Evolutionary conservation across 2,888 invertebrate genomes (phyloP).

Genomic region (Drosophila algonquin): DNA sequence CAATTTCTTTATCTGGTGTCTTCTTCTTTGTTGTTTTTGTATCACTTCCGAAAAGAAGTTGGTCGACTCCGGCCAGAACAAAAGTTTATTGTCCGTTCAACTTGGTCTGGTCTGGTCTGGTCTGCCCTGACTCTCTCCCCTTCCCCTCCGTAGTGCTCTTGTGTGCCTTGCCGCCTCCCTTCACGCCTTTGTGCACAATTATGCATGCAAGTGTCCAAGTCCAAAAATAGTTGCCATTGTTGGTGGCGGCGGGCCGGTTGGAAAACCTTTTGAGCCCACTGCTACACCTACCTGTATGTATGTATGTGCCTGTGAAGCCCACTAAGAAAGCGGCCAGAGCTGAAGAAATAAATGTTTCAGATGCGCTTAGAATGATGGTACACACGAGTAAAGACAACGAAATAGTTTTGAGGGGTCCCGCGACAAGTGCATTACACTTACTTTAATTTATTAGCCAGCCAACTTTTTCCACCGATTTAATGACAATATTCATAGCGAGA

Average conservation of each 20-base stretch:
- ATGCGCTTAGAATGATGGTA: conserved; percentile 11
- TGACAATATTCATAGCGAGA: conserved; percentile 1
- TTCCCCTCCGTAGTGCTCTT: no score
- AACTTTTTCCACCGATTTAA: conserved; percentile 21
- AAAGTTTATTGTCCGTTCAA: conserved; percentile 70
- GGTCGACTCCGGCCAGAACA: conserved; percentile 56
- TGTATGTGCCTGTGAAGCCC: conserved; percentile 3
- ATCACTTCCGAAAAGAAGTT: conserved; percentile 72
- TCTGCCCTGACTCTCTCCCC: background rate
- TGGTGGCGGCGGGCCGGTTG: conserved; percentile 15
- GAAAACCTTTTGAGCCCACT: conserved; percentile 16
- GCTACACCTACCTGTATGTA: conserved; percentile 5
- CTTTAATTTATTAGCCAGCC: conserved; percentile 18
- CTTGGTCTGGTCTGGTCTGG: conserved; percentile 31
- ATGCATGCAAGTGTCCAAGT: conserved; percentile 76
- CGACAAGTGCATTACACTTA: conserved; percentile 11
- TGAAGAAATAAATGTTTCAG: conserved; percentile 8
- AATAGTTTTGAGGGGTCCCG: background rate
- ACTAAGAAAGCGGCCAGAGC: conserved; percentile 1
- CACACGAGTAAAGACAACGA: background rate
- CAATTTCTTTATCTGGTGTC: no score
- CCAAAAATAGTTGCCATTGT: conserved; percentile 74
- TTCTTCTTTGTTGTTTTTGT: conserved; percentile 9
- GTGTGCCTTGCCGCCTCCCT: conserved; percentile 29
- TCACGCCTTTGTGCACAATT: conserved; percentile 79